Evolutionary conservation across 1,140 invertebrate genomes (phyloP), one percentile per base, ranked within the genome.

Genomic region (Drosophila ironensis): DNA sequence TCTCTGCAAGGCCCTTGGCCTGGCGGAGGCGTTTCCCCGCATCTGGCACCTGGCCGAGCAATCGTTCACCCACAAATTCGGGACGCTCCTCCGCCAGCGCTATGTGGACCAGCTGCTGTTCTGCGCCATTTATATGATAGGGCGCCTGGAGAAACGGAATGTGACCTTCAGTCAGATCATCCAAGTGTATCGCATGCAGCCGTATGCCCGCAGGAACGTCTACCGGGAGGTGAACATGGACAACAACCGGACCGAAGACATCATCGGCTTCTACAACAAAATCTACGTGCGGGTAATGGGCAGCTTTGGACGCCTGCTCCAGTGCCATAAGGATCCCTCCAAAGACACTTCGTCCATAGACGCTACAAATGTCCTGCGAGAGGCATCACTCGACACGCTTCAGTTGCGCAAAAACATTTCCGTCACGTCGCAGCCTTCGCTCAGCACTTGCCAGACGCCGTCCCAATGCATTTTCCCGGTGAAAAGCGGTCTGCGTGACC

Each of bases 21-120:
- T 98, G 5, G 91, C 90, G 0, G 94, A 96, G 47, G 92, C 93
- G 96, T 46, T 93, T 94, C 67, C 92, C 92, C 42, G 97, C 96
- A 91, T 99, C 47, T 99, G 97, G 97, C 99, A 98, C 0, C 95
- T 97, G 69, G 96, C 99, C 72, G 98, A 99, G 88, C 93, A 98
- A 88, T 94, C 95, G 0, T 92, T 99, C 48, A 94, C 96, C 42
- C 92, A 96, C 30, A 93, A 97, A 61, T 28, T 52, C 1, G 19
- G 57, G 1, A 16, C 46, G 16, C 54, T 86, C 5, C 95, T 98
- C 92, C 92, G 93, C 50, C 96, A 98, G 89, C 92, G 98, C 3
- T 97, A 99, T 91, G 91, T 99, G 7, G 98, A 99, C 91, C 98
- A 99, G 90, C 93, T 99, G 46, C 92, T 99, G 3, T 98, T 99